Evolutionary conservation across 2,888 invertebrate genomes (phyloP).

Genomic region (Disparrhopalites patrizii): DNA sequence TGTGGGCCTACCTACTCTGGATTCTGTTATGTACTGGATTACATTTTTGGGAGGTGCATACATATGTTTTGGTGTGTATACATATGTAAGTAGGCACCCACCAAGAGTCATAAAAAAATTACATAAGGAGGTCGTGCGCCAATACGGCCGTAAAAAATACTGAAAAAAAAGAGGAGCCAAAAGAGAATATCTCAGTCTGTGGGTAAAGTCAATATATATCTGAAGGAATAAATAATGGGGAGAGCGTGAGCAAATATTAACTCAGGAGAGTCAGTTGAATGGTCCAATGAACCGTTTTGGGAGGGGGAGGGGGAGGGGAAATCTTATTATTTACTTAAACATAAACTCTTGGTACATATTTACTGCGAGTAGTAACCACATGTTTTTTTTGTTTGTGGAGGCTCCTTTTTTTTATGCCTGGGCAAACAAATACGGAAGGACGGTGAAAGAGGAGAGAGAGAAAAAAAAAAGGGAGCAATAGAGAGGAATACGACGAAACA

Average conservation of each 20-base stretch:
- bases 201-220: conserved; percentile 19
- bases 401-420: too few species aligned
- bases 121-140: conserved; percentile 17
- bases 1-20: too few species aligned
- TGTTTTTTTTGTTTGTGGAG: too few species aligned
- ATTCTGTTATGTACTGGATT: too few species aligned
- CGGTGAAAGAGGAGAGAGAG: too few species aligned
- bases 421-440: too few species aligned
- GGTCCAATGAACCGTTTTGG: conserved; percentile 19
- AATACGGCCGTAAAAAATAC: not conserved
- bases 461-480: too few species aligned
- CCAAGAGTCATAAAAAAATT: not conserved
- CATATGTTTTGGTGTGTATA: not conserved
- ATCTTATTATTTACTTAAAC: conserved; percentile 3
- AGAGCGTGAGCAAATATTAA: conserved; percentile 17
- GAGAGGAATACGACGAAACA: too few species aligned
- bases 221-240: not conserved
- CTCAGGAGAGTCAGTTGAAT: conserved; percentile 3
- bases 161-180: not conserved
- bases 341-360: too few species aligned
- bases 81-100: conserved; percentile 1
- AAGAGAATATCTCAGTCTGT: conserved; percentile 6
- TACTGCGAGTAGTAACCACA: too few species aligned
- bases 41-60: not conserved
- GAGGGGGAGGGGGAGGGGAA: too few species aligned